phyloP scores from a whole-genome alignment of 2,113 vertebrate species.

The Neoarius graeffei region DNA sequence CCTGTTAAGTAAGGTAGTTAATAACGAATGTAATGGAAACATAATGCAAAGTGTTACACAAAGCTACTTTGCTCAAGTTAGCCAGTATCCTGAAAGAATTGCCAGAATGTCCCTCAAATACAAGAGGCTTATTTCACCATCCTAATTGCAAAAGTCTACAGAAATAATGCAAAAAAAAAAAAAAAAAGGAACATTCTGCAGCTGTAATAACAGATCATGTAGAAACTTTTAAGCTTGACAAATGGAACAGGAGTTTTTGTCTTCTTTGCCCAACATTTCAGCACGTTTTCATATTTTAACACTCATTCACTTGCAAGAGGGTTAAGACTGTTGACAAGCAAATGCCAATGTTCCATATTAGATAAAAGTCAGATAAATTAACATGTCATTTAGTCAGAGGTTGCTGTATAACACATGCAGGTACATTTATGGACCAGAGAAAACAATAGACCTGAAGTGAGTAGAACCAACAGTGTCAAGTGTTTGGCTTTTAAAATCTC shows the following conservation, averaged over 20 bases:
- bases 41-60: background rate
- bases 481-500: background rate
- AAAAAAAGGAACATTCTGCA: background rate
- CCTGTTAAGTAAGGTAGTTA: too few relatives aligned
- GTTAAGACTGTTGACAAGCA: background rate
- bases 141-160: background rate
- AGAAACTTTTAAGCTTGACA: background rate
- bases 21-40: too few relatives aligned
- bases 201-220: background rate
- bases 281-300: background rate
- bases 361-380: slow-evolving; percentile 2
- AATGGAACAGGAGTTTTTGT: background rate
- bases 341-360: background rate
- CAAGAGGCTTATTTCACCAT: background rate
- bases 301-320: background rate
- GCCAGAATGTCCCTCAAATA: background rate
- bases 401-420: background rate
- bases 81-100: background rate
- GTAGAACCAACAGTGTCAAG: background rate
- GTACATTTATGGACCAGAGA: background rate
- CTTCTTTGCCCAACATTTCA: background rate
- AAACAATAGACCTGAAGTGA: background rate
- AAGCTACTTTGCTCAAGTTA: background rate
- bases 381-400: background rate
- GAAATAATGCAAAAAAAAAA: background rate